Base-by-base conservation (phyloP, 2,797 vertebrate genomes). In the Spinibarbus caldwelli region DNA sequence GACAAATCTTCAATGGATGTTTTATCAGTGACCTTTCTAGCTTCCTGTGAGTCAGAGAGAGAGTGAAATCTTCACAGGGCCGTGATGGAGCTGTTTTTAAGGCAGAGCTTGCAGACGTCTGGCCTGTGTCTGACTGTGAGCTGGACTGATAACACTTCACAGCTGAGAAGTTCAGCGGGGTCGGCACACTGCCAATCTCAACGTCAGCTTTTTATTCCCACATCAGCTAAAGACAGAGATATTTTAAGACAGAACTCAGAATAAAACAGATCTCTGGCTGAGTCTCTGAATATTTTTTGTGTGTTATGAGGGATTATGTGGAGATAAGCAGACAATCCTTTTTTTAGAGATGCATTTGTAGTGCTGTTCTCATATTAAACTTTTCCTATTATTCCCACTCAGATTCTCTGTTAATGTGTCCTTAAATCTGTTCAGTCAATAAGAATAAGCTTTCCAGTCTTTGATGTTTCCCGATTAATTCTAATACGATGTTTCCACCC, bases 121-220 rank as follows among this genome's bases (percentile, higher is more conserved):
- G 73, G 34, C 47, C 73, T 70, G 47, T 43, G 83, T 78, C 64
- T 70, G 75, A 66, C 54, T 75, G 71, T 83, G 81, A 76, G 71
- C 54, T 26, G 70, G 49, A 47, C 82, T 66, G 82, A 83, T 83
- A 83, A 83, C 31, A 66, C 59, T 83, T 76, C 71, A 83, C 57
- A 83, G 81, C 70, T 45, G 70, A 83, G 41, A 83, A 17, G 54
- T 29, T 64, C 54, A 4, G 21, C 1, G 21, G 70, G 70, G 31
- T 77, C 41, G 29, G 29, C 36, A 73, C 26, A 49, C 26, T 10
- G 81, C 29, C 49, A 72, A 31, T 71, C 47, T 54, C 41, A 76
- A 14, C 38, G 19, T 62, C 80, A n/a, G 80, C 52, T 57, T 45
- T 62, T 19, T 38, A 62, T 78, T 66, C 78, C 41, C 70, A 64